These are phyloP conservation scores for Camptogramma bilineatum DNA, from an alignment of 2,888 invertebrate genomes.

Conservation along the genomic window DNA sequence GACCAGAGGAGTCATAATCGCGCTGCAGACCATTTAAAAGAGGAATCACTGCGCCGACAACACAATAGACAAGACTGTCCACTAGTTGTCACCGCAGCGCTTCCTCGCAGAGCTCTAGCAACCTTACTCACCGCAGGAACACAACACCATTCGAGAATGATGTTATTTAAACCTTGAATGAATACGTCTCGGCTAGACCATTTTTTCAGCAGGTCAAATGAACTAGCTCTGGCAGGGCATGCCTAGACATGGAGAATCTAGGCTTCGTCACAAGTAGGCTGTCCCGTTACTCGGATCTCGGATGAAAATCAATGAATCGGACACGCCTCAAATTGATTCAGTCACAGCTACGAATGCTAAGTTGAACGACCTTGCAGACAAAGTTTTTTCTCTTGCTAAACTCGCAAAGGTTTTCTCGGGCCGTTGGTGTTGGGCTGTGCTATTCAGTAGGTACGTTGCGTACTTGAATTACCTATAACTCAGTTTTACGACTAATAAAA, in stretches of 20 bases:
- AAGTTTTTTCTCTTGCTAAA: slow-evolving; percentile 36
- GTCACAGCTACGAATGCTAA: slow-evolving; percentile 20
- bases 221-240: not conserved
- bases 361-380: slow-evolving; percentile 38
- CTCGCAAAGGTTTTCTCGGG: slow-evolving; percentile 46
- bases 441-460: slow-evolving; percentile 27
- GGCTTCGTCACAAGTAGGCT: slow-evolving; percentile 1
- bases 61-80: too few relatives aligned
- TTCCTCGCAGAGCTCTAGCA: too few relatives aligned
- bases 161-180: not conserved
- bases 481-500: slow-evolving; percentile 57
- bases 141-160: too few relatives aligned
- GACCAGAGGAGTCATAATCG: too few relatives aligned
- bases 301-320: slow-evolving; percentile 15
- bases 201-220: not conserved
- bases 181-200: not conserved
- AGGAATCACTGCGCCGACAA: too few relatives aligned
- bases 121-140: too few relatives aligned
- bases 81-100: too few relatives aligned
- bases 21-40: too few relatives aligned
- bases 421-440: slow-evolving; percentile 49
- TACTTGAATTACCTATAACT: slow-evolving; percentile 52
- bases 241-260: slow-evolving; percentile 3
- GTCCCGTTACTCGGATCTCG: slow-evolving; percentile 14
- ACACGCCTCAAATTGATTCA: slow-evolving; percentile 20